Evolutionary conservation across 2,113 vertebrate species (phyloP), one percentile per base, ranked within the genome.

Genomic region (Nesoenas mayeri): DNA sequence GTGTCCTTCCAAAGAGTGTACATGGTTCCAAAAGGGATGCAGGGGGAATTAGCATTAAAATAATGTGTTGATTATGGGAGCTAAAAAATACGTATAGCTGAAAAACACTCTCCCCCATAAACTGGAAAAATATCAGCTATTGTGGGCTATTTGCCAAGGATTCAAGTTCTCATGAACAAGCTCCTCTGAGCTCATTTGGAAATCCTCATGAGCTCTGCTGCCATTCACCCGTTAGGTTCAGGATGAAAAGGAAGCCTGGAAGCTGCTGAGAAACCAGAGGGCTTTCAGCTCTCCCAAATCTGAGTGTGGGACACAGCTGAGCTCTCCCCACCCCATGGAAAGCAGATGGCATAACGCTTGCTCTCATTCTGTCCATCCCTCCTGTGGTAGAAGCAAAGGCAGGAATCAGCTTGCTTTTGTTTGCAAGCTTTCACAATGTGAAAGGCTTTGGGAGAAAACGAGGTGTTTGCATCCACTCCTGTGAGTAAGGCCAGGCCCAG

Each of bases 51-150:
- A 89, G 22, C 5, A 2, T 94, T 69, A 74, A 91, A 89, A 73
- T 22, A 47, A 74, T 48, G 8, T 47, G 32, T 78, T 28, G 28
- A 19, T 69, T 73, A 79, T 47, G 26, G n/a, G 44, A 87, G 28
- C 73, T 93, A 48, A 81, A 86, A 88, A 69, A 17, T 47, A 24
- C 2, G 0, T 34, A 31, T 80, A 67, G 32, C 58, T 91, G 67
- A 44, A 94, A 88, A 85, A 62, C 29, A 40, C 70, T 82, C 67
- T 96, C 20, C 50, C 28, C 48, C 29, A 80, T 85, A 88, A 97
- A 93, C 71, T 96, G 91, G 93, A 78, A 92, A 89, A 94, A 83
- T 58, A 85, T 89, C 86, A 94, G 85, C 62, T 70, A 53, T 73
- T 50, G 57, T 56, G 84, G 81, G 85, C 78, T 42, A 26, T 65